Conservation (phyloP, 1,140 invertebrate species). For the Cherax destructor region DNA sequence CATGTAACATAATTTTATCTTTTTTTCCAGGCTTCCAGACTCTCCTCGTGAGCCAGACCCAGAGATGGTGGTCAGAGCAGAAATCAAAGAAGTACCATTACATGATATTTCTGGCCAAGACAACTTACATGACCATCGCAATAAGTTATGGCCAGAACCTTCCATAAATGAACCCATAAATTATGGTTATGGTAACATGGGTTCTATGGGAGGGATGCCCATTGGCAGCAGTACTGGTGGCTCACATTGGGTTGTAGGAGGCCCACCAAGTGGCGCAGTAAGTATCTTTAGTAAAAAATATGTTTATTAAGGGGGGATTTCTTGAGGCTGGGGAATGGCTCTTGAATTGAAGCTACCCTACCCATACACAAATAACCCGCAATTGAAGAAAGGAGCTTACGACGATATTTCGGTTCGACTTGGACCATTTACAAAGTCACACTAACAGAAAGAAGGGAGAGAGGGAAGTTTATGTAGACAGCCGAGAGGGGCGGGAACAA, state of each 20-base stretch:
- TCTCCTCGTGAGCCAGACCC: constrained; percentile 89
- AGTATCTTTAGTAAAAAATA: neutral
- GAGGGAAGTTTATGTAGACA: no score
- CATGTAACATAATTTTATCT: neutral
- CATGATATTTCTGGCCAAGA: constrained; percentile 90
- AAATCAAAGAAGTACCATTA: constrained; percentile 89
- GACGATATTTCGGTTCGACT: no score
- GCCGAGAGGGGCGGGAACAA: no score
- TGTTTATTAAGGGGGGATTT: no score
- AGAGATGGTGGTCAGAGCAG: constrained; percentile 84
- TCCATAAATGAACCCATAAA: constrained; percentile 29
- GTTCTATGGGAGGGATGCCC: neutral
- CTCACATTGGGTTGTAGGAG: constrained; percentile 57
- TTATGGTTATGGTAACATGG: neutral
- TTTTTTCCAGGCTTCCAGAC: constrained; percentile 84
- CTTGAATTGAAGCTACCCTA: no score
- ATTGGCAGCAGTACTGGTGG: neutral
- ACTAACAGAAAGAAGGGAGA: no score
- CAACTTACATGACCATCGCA: constrained; percentile 85
- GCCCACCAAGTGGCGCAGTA: constrained; percentile 23
- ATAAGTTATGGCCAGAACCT: constrained; percentile 88
- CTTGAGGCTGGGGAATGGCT: no score
- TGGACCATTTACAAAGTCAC: no score
- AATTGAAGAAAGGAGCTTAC: no score
- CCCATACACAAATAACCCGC: no score